Percentiles rank a stretch among this genome's conserved stretches.
phyloP scores from a whole-genome alignment of 2,888 invertebrate species.

The Sphaerophoria rueppellii region DNA sequence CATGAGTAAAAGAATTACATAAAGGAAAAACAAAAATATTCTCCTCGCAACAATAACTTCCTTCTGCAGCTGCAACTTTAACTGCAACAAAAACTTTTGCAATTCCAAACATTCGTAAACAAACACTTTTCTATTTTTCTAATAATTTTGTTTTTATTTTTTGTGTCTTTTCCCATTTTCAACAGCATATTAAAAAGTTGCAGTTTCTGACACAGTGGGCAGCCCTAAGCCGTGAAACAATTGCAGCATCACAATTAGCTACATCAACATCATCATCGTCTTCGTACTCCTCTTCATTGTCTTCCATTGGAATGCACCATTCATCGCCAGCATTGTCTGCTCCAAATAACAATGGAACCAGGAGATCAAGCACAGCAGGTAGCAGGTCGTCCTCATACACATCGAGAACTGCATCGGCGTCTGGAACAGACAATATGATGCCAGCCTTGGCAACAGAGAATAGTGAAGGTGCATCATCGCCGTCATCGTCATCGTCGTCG shows the following conservation, averaged over 20 bases:
- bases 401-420: conserved; percentile 30
- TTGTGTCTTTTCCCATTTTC: conserved; percentile 27
- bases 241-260: conserved; percentile 82
- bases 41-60: too few relatives aligned
- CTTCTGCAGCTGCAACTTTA: too few relatives aligned
- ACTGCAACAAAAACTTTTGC: too few relatives aligned
- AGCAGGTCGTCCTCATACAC: conserved; percentile 62
- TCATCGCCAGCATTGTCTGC: conserved; percentile 41
- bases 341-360: conserved; percentile 55
- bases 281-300: conserved; percentile 68
- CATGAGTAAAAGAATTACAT: too few relatives aligned
- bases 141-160: conserved; percentile 32
- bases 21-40: too few relatives aligned
- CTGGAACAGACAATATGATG: conserved; percentile 56
- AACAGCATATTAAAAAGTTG: conserved; percentile 82
- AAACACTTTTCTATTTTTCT: conserved; percentile 9
- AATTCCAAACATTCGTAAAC: conserved; percentile 13
- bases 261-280: conserved; percentile 79
- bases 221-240: conserved; percentile 81
- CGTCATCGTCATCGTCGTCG: too few relatives aligned
- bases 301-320: conserved; percentile 59
- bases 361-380: conserved; percentile 56
- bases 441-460: conserved; percentile 33
- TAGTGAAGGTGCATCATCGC: conserved; percentile 72
- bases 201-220: conserved; percentile 82